phyloP scores from a whole-genome alignment of 2,797 vertebrate species.

The Rhinatrema bivittatum region DNA sequence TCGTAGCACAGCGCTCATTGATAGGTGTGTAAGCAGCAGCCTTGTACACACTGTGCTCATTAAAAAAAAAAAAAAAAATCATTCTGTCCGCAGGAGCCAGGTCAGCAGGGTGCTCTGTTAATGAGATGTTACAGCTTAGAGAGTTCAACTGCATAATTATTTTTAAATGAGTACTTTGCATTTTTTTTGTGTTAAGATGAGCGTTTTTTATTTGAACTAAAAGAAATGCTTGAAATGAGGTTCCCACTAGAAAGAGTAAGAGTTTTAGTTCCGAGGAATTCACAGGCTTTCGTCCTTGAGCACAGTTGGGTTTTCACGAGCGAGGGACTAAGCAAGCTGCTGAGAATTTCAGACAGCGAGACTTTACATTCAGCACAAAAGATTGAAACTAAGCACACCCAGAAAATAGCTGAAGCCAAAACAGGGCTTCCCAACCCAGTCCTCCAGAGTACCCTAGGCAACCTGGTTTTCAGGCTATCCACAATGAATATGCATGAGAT shows the following conservation, averaged over 20 bases:
- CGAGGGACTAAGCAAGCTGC: too few species aligned
- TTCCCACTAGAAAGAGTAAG: conserved; percentile 22
- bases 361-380: too few species aligned
- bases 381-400: too few species aligned
- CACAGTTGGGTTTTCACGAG: too few species aligned
- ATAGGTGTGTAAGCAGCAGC: conserved; percentile 9
- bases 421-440: too few species aligned
- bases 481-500: too few species aligned
- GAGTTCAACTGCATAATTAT: too few species aligned
- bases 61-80: neutral
- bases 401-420: too few species aligned
- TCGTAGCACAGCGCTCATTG: accelerated
- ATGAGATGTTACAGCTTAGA: conserved; percentile 14
- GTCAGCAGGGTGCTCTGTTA: conserved; percentile 12
- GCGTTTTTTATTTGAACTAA: conserved; percentile 15
- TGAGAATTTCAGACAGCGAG: too few species aligned
- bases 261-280: conserved; percentile 17
- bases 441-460: too few species aligned
- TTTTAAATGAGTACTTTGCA: neutral
- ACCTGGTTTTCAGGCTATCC: too few species aligned
- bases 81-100: conserved; percentile 9
- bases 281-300: too few species aligned
- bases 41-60: neutral
- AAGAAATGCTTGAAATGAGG: conserved; percentile 16
- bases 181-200: conserved; percentile 19